Conservation (phyloP, 2,888 invertebrate species). For the Microdon myrmicae region DNA sequence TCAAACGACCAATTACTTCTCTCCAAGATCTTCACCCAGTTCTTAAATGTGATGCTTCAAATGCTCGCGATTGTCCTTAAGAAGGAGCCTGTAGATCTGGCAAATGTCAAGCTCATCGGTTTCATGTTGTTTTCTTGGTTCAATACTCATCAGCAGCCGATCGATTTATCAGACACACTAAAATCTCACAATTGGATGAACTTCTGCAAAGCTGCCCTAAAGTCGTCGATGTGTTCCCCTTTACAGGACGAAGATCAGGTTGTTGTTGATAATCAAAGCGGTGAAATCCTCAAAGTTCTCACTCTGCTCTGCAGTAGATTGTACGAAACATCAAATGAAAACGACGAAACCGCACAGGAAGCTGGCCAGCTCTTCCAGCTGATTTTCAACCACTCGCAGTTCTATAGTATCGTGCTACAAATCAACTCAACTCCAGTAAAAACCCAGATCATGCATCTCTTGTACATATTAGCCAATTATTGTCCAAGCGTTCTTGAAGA, state of each 20-base stretch:
- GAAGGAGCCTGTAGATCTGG: slow-evolving; percentile 68
- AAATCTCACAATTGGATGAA: slow-evolving; percentile 70
- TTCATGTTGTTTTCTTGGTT: slow-evolving; percentile 63
- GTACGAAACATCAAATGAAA: slow-evolving; percentile 67
- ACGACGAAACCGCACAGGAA: slow-evolving; percentile 59
- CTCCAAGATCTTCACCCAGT: slow-evolving; percentile 69
- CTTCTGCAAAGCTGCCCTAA: slow-evolving; percentile 75
- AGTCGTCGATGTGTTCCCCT: slow-evolving; percentile 71
- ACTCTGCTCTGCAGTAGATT: slow-evolving; percentile 71
- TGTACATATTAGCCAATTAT: slow-evolving; percentile 73
- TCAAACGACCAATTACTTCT: slow-evolving; percentile 58
- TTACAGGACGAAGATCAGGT: slow-evolving; percentile 54
- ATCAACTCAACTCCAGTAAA: slow-evolving; percentile 66
- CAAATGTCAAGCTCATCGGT: slow-evolving; percentile 64
- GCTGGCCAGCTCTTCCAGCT: slow-evolving; percentile 74
- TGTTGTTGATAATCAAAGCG: slow-evolving; percentile 61
- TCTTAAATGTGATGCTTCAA: slow-evolving; percentile 69
- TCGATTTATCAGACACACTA: slow-evolving; percentile 61
- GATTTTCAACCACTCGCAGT: slow-evolving; percentile 81
- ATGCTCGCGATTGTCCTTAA: slow-evolving; percentile 65
- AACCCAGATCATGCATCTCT: slow-evolving; percentile 74
- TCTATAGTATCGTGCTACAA: slow-evolving; percentile 74
- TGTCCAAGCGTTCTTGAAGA: slow-evolving; percentile 73
- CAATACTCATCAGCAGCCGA: slow-evolving; percentile 46
- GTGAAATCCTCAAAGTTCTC: slow-evolving; percentile 70